Evolutionary conservation across 2,888 invertebrate species (phyloP), one percentile per base, ranked within the genome.

Genomic region (Macaria notata): DNA sequence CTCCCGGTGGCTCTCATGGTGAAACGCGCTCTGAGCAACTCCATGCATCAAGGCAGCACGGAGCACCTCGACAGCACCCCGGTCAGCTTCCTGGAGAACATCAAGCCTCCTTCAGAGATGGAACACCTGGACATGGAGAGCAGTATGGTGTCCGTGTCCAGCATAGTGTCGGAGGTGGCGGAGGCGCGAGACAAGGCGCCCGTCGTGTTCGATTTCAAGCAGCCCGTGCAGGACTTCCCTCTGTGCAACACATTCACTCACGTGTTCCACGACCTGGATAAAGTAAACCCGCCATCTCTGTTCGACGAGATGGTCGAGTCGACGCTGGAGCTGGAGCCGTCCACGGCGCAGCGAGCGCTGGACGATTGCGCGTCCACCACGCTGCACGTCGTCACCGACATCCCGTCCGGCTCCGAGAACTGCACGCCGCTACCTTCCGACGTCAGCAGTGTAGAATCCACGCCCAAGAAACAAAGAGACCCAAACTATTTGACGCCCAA

Each of bases 51-150:
- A 53, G 92, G 92, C 7, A 93, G 93, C 53, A 90, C 95, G 0
- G 96, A 96, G 72, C 93, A 93, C 70, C 73, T 94, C 19, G 94
- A 94, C 70, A 93, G 92, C 61, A 92, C 83, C 48, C 89, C 91
- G 0, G 75, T 84, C 36, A 94, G 94, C 69, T 95, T 96, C 74
- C 83, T 97, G 36, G 97, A 97, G 38, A 95, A 95, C 63, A 94
- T 97, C 3, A 96, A 96, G 76, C 97, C 97, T 3, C 97, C 97
- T 0, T 96, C 96, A 0, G 93, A 95, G 63, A 95, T 97, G 94
- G 96, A 96, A 57, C 92, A 94, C 69, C 80, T 95, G 4, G 97
- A 97, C 69, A 93, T 96, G 93, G 95, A 95, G 65, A 94, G 94
- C 62, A 97, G 97, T 64, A 96, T 97, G 94, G 88, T 95, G 9